These are phyloP conservation scores for Ostrea edulis DNA, from an alignment of 1,140 invertebrate genomes.

Conservation along the genomic window DNA sequence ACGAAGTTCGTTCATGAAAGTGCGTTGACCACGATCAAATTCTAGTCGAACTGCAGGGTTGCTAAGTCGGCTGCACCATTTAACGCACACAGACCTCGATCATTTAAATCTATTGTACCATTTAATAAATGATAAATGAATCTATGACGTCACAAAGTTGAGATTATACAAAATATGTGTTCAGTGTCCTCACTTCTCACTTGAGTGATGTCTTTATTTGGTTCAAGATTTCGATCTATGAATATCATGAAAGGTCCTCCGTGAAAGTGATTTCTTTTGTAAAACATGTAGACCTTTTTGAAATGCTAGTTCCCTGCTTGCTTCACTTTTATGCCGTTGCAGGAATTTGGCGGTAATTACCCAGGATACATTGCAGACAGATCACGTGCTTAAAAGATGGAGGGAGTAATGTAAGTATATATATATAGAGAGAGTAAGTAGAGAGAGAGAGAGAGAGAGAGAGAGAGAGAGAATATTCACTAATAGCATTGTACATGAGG, in stretches of 20 bases:
- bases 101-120: constrained; percentile 33
- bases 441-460: not conserved
- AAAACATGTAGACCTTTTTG: not conserved
- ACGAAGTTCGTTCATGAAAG: not conserved
- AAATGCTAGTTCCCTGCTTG: not conserved
- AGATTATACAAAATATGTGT: not conserved
- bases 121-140: constrained; percentile 40
- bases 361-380: not conserved
- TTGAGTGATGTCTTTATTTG: not conserved
- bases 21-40: not conserved
- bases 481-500: too few relatives aligned
- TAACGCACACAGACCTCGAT: constrained; percentile 3
- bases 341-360: constrained; percentile 1
- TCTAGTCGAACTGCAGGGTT: not conserved
- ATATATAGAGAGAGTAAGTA: not conserved
- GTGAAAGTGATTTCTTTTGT: not conserved
- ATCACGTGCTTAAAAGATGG: constrained; percentile 4
- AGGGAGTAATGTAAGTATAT: not conserved
- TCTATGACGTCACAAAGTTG: constrained; percentile 10
- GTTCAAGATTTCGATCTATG: not conserved
- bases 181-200: not conserved
- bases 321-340: not conserved
- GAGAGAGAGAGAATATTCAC: constrained; percentile 22
- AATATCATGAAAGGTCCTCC: not conserved
- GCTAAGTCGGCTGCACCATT: constrained; percentile 9